phyloP scores from a whole-genome alignment of 2,113 vertebrate species.

The Illadopsis cleaveri region DNA sequence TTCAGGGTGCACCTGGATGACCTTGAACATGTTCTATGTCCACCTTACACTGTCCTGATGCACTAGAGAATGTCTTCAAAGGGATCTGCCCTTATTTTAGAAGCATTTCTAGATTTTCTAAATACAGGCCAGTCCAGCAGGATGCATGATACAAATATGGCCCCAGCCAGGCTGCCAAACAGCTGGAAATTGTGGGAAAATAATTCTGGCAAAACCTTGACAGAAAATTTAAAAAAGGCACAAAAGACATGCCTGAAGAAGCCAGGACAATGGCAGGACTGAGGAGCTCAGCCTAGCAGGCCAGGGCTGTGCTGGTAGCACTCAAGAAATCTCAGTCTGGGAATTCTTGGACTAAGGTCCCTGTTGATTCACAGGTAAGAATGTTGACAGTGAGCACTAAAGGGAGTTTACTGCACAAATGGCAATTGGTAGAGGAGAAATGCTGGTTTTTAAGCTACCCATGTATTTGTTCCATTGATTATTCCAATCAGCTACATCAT shows the following conservation, averaged over 20 bases:
- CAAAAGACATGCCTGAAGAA: not conserved
- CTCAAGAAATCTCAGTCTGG: not conserved
- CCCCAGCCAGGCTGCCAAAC: not conserved
- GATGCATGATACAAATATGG: not conserved
- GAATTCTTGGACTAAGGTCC: not conserved
- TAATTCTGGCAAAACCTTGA: not conserved
- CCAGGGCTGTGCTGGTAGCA: not conserved
- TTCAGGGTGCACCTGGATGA: not conserved
- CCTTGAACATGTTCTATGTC: fast-evolving
- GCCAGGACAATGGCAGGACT: not conserved
- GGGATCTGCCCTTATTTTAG: not conserved
- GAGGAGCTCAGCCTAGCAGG: not conserved
- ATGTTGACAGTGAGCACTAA: not conserved
- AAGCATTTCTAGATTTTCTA: not conserved
- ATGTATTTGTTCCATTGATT: not conserved
- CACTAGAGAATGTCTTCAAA: not conserved
- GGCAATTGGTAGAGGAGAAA: not conserved
- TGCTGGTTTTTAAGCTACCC: not conserved
- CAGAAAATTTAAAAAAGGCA: not conserved
- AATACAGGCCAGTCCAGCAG: not conserved
- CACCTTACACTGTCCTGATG: not conserved
- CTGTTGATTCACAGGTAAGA: not conserved
- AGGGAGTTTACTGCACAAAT: not conserved
- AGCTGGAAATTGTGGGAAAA: not conserved
- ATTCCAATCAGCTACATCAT: not conserved